Percentiles rank a stretch among this genome's conserved stretches.
Conservation (phyloP, 2,113 vertebrate species). For the Dinomys branickii region DNA sequence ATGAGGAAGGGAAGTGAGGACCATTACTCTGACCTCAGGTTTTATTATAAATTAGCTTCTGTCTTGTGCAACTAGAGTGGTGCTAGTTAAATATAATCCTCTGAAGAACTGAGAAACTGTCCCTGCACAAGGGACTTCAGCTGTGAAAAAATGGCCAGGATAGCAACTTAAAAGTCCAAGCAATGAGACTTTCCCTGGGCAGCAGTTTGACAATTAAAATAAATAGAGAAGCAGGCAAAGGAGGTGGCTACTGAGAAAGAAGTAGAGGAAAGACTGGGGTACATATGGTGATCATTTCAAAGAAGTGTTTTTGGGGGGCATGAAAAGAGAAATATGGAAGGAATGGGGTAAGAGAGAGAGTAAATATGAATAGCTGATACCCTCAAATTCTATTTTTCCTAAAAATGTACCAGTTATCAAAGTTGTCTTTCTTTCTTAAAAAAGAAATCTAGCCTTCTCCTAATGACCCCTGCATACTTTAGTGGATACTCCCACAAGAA, state of each 20-base stretch:
- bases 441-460: conserved; percentile 45
- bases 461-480: conserved; percentile 50
- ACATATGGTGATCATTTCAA: not conserved
- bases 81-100: not conserved
- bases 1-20: not conserved
- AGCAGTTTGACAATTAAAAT: not conserved
- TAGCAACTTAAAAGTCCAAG: not conserved
- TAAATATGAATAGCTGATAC: not conserved
- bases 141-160: not conserved
- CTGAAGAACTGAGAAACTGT: not conserved
- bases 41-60: not conserved
- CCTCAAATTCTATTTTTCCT: conserved; percentile 40
- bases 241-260: not conserved
- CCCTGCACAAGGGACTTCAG: not conserved
- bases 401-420: conserved; percentile 38
- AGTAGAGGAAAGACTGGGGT: not conserved
- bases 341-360: not conserved
- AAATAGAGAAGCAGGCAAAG: not conserved
- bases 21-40: not conserved
- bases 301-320: not conserved
- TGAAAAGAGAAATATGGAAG: not conserved
- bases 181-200: not conserved
- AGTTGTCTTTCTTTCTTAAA: conserved; percentile 48
- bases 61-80: not conserved
- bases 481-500: conserved; percentile 58